A percentile compares a stretch with the other conserved stretches of the same genome.
phyloP scores from a whole-genome alignment of 2,797 vertebrate genomes.

The Acestrorhynchus altus region DNA sequence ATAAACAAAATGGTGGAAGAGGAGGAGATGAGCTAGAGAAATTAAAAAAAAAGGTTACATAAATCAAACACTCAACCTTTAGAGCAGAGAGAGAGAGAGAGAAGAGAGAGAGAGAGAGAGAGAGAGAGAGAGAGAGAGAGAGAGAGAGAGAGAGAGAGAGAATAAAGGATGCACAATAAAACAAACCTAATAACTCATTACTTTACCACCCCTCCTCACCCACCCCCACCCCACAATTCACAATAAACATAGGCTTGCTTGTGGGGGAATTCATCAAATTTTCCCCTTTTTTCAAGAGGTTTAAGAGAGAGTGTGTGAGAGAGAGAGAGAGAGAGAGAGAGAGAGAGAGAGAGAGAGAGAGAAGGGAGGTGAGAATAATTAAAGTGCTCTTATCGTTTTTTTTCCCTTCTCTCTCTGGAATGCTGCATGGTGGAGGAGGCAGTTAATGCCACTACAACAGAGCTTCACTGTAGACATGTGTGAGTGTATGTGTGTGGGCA shows the following conservation, averaged over 20 bases:
- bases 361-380: conserved; percentile 65
- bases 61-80: conserved; percentile 49
- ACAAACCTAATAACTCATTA: conserved; percentile 68
- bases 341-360: neutral
- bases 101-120: conserved; percentile 34
- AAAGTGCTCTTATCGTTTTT: conserved; percentile 69
- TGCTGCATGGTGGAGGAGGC: conserved; percentile 47
- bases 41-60: conserved; percentile 48
- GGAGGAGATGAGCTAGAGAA: too few species aligned
- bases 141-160: neutral
- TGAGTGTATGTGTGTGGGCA: neutral
- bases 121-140: conserved; percentile 7
- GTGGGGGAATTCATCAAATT: conserved; percentile 64
- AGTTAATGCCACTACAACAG: conserved; percentile 68
- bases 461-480: conserved; percentile 58
- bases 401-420: conserved; percentile 47
- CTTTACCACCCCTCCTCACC: conserved; percentile 57
- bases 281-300: conserved; percentile 64
- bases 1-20: too few species aligned
- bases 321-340: conserved; percentile 19
- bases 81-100: conserved; percentile 14
- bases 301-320: conserved; percentile 24
- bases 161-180: conserved; percentile 58
- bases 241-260: conserved; percentile 65
- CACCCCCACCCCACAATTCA: too few species aligned